Percentiles rank a stretch among this genome's conserved stretches.
Conservation (phyloP, 1,140 invertebrate species). For the Cotesia glomerata region DNA sequence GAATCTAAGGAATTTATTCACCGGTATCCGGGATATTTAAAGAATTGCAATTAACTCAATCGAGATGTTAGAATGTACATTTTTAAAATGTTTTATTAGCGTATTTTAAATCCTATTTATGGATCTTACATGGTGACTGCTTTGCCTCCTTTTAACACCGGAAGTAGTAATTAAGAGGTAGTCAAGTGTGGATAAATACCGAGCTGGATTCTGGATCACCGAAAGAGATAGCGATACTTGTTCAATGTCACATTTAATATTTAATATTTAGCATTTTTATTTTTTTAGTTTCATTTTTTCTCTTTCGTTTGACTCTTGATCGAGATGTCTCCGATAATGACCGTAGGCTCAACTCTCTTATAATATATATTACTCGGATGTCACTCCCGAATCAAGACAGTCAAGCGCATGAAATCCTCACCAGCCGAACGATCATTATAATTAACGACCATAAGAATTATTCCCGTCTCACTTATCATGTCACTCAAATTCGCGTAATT, state of each 20-base stretch:
- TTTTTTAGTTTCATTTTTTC: background rate
- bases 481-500: background rate
- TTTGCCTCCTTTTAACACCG: background rate
- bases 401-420: conserved; percentile 12
- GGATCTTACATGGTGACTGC: background rate
- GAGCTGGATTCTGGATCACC: background rate
- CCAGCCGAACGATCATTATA: conserved; percentile 20
- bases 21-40: no score
- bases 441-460: conserved; percentile 25
- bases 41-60: no score
- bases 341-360: no score
- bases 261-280: background rate
- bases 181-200: conserved; percentile 4
- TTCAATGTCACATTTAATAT: background rate
- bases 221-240: background rate
- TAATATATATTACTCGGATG: background rate
- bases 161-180: conserved; percentile 7
- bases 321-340: background rate
- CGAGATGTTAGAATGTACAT: no score
- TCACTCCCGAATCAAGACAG: conserved; percentile 20
- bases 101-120: background rate
- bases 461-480: conserved; percentile 5
- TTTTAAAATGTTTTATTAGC: background rate
- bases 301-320: background rate
- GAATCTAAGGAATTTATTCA: no score